Conservation (phyloP, 2,113 vertebrate species). For the Piprites chloris region DNA sequence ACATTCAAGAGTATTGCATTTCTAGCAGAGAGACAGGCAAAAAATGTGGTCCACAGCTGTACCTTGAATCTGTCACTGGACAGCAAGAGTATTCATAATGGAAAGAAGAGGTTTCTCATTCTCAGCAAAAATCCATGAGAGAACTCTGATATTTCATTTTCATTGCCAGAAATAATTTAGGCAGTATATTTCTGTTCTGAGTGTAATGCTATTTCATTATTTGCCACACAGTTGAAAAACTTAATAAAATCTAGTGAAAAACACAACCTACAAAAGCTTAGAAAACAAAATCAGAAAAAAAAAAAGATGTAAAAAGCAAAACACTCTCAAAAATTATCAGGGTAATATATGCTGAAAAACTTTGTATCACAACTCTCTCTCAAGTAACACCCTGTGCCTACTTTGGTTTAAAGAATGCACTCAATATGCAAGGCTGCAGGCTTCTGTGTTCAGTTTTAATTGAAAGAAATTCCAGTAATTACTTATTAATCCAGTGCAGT, state of each 20-base stretch:
- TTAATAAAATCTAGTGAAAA: not conserved
- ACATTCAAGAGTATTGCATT: not conserved
- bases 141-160: not conserved
- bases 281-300: not conserved
- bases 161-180: not conserved
- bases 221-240: not conserved
- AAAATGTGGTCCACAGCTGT: not conserved
- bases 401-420: conserved; percentile 13
- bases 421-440: conserved; percentile 32
- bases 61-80: not conserved
- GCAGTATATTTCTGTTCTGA: not conserved
- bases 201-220: not conserved
- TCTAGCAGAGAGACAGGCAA: not conserved
- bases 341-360: not conserved
- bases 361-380: not conserved
- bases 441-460: conserved; percentile 23
- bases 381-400: not conserved
- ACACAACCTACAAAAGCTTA: not conserved
- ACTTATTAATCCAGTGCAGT: conserved; percentile 15
- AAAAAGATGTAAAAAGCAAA: not conserved
- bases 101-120: not conserved
- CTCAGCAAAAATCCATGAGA: not conserved
- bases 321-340: not conserved
- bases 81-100: not conserved
- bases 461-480: conserved; percentile 45